A percentile compares a stretch with the other conserved stretches of the same genome.
These are phyloP conservation scores for Prunella himalayana DNA, from an alignment of 2,113 vertebrate genomes.

Conservation along the genomic window DNA sequence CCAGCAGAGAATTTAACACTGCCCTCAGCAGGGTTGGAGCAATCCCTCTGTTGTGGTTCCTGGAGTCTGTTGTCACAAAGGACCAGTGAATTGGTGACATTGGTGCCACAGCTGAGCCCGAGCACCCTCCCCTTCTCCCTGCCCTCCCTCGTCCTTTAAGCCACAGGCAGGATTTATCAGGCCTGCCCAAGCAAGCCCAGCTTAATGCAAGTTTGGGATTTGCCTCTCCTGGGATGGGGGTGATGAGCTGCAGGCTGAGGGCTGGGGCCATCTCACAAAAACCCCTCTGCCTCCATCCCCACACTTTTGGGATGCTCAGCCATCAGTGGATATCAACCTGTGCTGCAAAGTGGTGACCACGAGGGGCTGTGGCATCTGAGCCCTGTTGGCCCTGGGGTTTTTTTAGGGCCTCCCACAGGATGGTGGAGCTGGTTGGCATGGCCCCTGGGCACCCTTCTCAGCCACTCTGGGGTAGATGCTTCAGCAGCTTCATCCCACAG, in stretches of 20 bases:
- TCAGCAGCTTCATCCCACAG: accelerated
- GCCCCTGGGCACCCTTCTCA: background rate
- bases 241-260: background rate
- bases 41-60: background rate
- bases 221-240: background rate
- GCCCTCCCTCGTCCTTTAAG: background rate
- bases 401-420: background rate
- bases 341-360: background rate
- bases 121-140: background rate
- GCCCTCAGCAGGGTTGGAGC: background rate
- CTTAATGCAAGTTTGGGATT: background rate
- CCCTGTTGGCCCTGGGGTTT: background rate
- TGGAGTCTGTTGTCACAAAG: background rate
- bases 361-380: background rate
- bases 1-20: background rate
- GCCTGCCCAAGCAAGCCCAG: background rate
- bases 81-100: accelerated
- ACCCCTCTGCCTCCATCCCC: background rate
- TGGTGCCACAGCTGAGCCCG: accelerated
- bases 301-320: background rate
- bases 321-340: too few relatives aligned
- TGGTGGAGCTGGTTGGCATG: accelerated
- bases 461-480: accelerated
- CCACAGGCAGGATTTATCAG: background rate
- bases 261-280: background rate